Conservation (phyloP, 1,140 invertebrate species). For the Eufriesea mexicana region DNA sequence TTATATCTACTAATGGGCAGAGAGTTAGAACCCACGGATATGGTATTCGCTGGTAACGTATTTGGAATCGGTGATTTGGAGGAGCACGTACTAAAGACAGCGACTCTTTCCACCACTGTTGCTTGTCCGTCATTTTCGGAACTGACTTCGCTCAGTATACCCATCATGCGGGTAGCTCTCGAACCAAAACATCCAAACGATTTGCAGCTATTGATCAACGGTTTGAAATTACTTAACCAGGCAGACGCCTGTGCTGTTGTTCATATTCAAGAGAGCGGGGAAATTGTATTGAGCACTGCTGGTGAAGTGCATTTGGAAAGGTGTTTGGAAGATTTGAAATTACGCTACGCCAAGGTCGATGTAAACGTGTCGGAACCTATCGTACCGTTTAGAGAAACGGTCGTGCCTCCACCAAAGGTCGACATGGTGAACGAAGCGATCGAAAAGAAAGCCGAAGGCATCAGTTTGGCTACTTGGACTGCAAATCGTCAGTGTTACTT, state of each 20-base stretch:
- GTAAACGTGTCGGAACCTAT: slow-evolving; percentile 97
- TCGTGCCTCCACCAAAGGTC: slow-evolving; percentile 91
- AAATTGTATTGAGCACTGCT: slow-evolving; percentile 97
- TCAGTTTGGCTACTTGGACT: slow-evolving; percentile 85
- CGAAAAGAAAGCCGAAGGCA: slow-evolving; percentile 83
- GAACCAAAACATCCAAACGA: slow-evolving; percentile 93
- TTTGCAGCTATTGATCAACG: slow-evolving; percentile 91
- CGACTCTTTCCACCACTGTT: slow-evolving; percentile 92
- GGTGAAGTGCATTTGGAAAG: slow-evolving; percentile 99
- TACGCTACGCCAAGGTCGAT: slow-evolving; percentile 93
- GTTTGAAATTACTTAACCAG: slow-evolving; percentile 92
- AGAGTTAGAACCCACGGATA: slow-evolving; percentile 91
- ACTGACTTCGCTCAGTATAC: slow-evolving; percentile 89
- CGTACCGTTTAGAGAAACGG: slow-evolving; percentile 97
- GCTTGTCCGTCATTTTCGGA: slow-evolving; percentile 95
- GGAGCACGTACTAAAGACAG: slow-evolving; percentile 93
- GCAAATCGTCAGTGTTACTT: slow-evolving; percentile 89
- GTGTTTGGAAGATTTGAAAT: slow-evolving; percentile 93
- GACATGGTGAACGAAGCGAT: slow-evolving; percentile 96
- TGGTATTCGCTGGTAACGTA: slow-evolving; percentile 94
- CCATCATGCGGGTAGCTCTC: slow-evolving; percentile 97
- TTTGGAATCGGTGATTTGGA: slow-evolving; percentile 94
- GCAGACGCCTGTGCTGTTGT: slow-evolving; percentile 97
- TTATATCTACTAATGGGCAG: slow-evolving; percentile 97
- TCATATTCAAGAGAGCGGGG: slow-evolving; percentile 95